A percentile compares a stretch with the other conserved stretches of the same genome.
Conservation (phyloP, 2,888 invertebrate species). For the Dermolepida albohirtum region DNA sequence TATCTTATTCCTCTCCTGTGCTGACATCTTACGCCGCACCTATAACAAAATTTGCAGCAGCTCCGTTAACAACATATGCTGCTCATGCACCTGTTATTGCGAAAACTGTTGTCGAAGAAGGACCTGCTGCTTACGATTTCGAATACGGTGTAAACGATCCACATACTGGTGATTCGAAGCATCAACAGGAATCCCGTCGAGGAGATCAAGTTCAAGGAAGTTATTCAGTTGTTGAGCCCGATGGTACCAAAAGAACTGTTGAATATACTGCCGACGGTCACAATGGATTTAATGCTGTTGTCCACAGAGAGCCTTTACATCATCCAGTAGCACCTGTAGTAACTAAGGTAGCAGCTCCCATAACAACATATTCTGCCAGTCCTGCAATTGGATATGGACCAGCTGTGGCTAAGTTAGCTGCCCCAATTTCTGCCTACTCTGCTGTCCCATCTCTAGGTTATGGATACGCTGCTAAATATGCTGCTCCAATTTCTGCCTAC, state of each 20-base stretch:
- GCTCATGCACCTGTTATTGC: constrained; percentile 56
- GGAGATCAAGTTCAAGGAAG: constrained; percentile 76
- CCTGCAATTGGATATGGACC: too few relatives aligned
- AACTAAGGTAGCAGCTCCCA: constrained; percentile 54
- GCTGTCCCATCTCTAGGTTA: too few relatives aligned
- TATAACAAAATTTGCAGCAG: constrained; percentile 33
- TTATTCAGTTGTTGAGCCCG: constrained; percentile 74
- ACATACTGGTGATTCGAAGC: constrained; percentile 71
- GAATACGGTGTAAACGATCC: constrained; percentile 66
- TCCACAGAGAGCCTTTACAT: constrained; percentile 67
- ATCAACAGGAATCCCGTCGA: constrained; percentile 68
- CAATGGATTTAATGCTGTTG: constrained; percentile 66
- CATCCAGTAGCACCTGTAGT: constrained; percentile 52
- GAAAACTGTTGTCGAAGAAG: constrained; percentile 62
- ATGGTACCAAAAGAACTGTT: constrained; percentile 72
- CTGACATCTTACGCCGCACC: constrained; percentile 45
- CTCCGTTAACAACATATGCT: constrained; percentile 46
- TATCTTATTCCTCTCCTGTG: constrained; percentile 46
- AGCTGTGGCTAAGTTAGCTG: too few relatives aligned
- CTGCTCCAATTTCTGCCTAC: constrained; percentile 44
- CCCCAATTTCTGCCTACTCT: too few relatives aligned
- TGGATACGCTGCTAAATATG: too few relatives aligned
- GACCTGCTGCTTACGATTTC: constrained; percentile 66
- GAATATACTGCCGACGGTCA: constrained; percentile 76
- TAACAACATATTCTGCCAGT: constrained; percentile 42